These are phyloP conservation scores for Protaetia brevitarsis DNA, from an alignment of 1,140 invertebrate genomes.

Conservation along the genomic window DNA sequence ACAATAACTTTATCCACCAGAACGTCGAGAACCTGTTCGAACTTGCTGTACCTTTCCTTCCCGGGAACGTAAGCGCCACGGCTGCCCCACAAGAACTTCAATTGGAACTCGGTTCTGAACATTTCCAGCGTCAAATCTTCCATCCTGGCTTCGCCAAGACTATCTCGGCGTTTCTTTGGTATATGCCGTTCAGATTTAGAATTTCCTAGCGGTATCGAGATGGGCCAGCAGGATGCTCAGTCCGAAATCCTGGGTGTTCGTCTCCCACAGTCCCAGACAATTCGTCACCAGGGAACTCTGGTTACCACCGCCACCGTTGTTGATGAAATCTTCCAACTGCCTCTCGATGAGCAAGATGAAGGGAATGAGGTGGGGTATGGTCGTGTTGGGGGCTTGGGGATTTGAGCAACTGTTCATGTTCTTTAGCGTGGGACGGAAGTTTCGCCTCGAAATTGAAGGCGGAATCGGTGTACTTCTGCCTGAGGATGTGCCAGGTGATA, in stretches of 20 bases:
- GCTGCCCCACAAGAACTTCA: conserved; percentile 83
- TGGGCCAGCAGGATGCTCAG: conserved; percentile 65
- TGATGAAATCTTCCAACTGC: conserved; percentile 61
- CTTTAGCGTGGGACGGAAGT: conserved; percentile 75
- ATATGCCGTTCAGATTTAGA: conserved; percentile 62
- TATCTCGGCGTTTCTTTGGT: conserved; percentile 72
- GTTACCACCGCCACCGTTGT: conserved; percentile 34
- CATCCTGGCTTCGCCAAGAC: conserved; percentile 65
- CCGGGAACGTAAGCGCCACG: conserved; percentile 64
- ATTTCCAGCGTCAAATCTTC: conserved; percentile 72
- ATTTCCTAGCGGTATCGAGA: conserved; percentile 63
- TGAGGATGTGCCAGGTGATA: conserved; percentile 79
- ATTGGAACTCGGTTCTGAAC: conserved; percentile 81
- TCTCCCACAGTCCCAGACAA: conserved; percentile 67
- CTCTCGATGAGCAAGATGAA: conserved; percentile 71
- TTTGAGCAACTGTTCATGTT: conserved; percentile 86
- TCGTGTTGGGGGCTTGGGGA: conserved; percentile 87
- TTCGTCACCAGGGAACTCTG: conserved; percentile 51
- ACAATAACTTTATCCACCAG: conserved; percentile 80
- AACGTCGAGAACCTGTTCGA: conserved; percentile 70
- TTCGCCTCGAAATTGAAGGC: conserved; percentile 91
- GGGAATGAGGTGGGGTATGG: conserved; percentile 75
- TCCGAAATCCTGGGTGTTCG: conserved; percentile 65
- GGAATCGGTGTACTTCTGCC: conserved; percentile 82
- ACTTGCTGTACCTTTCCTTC: conserved; percentile 69